Evolutionary conservation across 2,113 vertebrate species (phyloP).

Genomic region (Tichodroma muraria): DNA sequence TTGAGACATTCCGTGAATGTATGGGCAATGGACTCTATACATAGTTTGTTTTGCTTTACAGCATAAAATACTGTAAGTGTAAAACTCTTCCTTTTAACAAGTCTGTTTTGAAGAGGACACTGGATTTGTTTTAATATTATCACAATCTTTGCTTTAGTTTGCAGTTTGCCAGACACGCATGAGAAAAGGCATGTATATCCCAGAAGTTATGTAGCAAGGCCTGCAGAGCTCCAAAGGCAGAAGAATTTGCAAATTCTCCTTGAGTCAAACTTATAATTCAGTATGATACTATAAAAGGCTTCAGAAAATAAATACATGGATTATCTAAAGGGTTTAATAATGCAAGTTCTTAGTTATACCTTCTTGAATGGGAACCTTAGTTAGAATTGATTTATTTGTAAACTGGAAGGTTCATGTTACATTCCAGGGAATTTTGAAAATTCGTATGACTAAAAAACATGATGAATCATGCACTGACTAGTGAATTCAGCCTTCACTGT

Average conservation of each 20-base stretch:
- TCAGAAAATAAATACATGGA: neutral
- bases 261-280: neutral
- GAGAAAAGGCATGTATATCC: neutral
- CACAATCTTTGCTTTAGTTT: neutral
- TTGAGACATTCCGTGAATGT: fast-evolving
- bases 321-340: neutral
- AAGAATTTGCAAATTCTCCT: neutral
- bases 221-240: neutral
- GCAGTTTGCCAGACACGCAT: neutral
- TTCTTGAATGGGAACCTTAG: neutral
- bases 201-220: neutral
- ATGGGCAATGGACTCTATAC: neutral
- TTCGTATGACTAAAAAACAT: neutral
- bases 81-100: neutral
- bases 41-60: neutral
- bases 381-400: neutral
- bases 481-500: neutral
- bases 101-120: neutral
- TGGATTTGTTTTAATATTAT: neutral
- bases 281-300: neutral
- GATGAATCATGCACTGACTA: neutral
- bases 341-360: neutral
- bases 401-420: neutral
- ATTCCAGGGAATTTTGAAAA: neutral
- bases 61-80: too few relatives aligned